These are phyloP conservation scores for Conger conger DNA, from an alignment of 2,113 vertebrate genomes.

Conservation along the genomic window DNA sequence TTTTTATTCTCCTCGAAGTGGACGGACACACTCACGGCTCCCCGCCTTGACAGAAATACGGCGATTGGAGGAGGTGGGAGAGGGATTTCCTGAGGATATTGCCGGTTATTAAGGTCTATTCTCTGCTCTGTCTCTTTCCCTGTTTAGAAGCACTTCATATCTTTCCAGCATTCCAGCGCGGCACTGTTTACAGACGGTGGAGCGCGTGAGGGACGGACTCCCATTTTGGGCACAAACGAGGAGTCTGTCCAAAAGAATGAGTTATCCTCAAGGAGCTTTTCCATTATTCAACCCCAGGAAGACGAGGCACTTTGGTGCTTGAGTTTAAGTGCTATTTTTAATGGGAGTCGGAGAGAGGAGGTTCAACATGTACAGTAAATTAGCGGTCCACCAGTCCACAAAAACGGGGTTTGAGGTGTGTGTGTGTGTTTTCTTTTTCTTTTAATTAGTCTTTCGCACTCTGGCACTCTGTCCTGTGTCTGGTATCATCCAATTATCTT, in stretches of 20 bases:
- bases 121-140: neutral
- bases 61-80: neutral
- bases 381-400: neutral
- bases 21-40: neutral
- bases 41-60: neutral
- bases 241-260: neutral
- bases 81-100: slow-evolving; percentile 15
- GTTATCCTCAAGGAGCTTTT: neutral
- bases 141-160: neutral
- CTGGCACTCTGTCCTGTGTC: neutral
- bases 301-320: neutral
- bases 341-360: neutral
- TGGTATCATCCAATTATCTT: neutral
- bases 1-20: neutral
- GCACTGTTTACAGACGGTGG: slow-evolving; percentile 11
- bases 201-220: neutral
- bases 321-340: neutral
- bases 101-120: slow-evolving; percentile 30
- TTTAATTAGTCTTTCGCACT: neutral
- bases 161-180: neutral
- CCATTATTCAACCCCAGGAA: neutral
- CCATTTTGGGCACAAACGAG: no score
- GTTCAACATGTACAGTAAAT: neutral
- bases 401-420: neutral
- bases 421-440: no score